phyloP scores from a whole-genome alignment of 2,113 vertebrate species.

The Hippolais icterina region DNA sequence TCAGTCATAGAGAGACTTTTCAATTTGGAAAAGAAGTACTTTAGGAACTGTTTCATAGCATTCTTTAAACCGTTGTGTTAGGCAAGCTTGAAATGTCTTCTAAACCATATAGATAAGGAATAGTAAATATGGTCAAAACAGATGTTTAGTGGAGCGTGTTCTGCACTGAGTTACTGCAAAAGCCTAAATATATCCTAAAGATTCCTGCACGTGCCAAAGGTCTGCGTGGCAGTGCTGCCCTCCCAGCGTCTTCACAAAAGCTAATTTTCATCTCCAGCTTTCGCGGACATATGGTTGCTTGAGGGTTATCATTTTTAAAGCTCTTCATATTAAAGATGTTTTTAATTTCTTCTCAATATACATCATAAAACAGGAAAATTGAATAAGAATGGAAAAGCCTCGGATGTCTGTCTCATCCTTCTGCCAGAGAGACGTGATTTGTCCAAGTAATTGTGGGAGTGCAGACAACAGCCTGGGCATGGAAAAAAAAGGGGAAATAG shows the following conservation, averaged over 20 bases:
- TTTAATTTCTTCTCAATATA: constrained; percentile 3
- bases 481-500: background rate
- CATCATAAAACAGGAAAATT: background rate
- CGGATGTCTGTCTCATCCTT: background rate
- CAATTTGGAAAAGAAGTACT: background rate
- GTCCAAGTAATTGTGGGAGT: background rate
- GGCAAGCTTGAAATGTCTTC: background rate
- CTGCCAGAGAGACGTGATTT: background rate
- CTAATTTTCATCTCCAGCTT: background rate
- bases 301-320: background rate
- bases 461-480: background rate
- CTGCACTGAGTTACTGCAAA: background rate
- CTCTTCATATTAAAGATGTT: background rate
- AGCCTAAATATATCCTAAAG: background rate
- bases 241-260: background rate
- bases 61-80: background rate
- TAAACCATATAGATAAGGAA: background rate
- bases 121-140: background rate
- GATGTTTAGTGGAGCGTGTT: background rate
- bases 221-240: background rate
- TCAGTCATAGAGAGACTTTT: background rate
- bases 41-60: background rate
- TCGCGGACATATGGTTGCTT: background rate
- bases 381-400: background rate
- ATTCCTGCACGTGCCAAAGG: background rate